Evolutionary conservation across 2,888 invertebrate genomes (phyloP), one percentile per base, ranked within the genome.

Genomic region (Drosophila parthenogenetica): DNA sequence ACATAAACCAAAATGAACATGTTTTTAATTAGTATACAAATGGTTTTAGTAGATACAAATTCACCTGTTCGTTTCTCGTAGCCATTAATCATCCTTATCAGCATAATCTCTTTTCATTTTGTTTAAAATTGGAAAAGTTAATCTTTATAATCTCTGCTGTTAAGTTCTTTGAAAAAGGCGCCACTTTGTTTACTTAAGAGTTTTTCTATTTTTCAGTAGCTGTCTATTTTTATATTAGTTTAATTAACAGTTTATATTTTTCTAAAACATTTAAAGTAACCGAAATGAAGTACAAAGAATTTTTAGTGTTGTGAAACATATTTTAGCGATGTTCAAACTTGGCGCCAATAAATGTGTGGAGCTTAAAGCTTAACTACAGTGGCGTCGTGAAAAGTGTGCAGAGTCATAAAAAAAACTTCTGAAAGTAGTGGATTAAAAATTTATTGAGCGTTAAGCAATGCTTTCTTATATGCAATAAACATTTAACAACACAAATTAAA

Each of bases 321-420:
- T 29, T 29, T 5, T 29, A 29, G 29, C 29, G 2, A 8, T 11
- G 14, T 13, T 53, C n/a, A 43, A 11, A 5, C 22, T 46, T 16
- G 40, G 25, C 46, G 55, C 32, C 43, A 73, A 45, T 19, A 40
- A n/a, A n/a, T 16, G 11, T 0, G 1, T 5, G 22, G 37, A 73
- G 73, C 73, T 76, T 65, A 13, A 46, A 64, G 71, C 70, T 76
- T 57, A 39, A 0, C 0, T 1, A 73, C 73, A 73, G 61, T 73
- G n/a, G 54, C 29, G 71, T 46, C 8, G 2, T 2, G 17, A 58
- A 60, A 19, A 70, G n/a, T 60, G 48, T 35, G 32, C 50, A 53
- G n/a, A 51, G n/a, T 13, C 16, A 13, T 16, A 17, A 4, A 10
- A n/a, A n/a, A 16, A 16, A 16, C 16, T n/a, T 2, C 5, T 8